Evolutionary conservation across 1,140 invertebrate species (phyloP).

Genomic region (Cydia splendana): DNA sequence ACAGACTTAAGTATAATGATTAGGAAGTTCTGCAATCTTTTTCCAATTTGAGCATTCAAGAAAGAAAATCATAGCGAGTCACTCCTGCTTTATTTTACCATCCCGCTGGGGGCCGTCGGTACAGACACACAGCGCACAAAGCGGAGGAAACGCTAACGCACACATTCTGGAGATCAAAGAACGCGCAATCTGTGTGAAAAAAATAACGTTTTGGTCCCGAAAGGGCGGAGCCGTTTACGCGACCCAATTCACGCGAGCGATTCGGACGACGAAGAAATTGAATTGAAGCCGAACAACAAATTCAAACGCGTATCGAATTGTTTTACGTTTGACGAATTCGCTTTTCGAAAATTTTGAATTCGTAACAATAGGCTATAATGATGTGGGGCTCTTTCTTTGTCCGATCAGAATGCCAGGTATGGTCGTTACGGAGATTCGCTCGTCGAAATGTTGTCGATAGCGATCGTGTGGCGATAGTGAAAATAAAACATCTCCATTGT

Average conservation of each 20-base stretch:
- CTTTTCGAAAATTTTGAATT: slow-evolving; percentile 76
- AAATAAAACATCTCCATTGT: slow-evolving; percentile 59
- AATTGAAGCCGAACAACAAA: slow-evolving; percentile 77
- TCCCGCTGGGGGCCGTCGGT: slow-evolving; percentile 67
- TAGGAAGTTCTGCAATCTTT: not conserved
- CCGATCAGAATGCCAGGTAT: slow-evolving; percentile 61
- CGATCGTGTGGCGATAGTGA: slow-evolving; percentile 66
- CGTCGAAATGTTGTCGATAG: slow-evolving; percentile 62
- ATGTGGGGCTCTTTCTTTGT: slow-evolving; percentile 73
- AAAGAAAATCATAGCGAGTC: slow-evolving; percentile 61
- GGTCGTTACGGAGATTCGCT: slow-evolving; percentile 52
- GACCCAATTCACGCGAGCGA: slow-evolving; percentile 76
- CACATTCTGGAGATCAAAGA: slow-evolving; percentile 78
- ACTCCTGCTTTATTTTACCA: slow-evolving; percentile 63
- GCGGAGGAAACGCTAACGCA: slow-evolving; percentile 75
- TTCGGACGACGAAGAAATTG: slow-evolving; percentile 74
- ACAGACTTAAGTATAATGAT: not conserved
- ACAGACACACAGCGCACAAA: slow-evolving; percentile 69
- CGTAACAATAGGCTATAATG: slow-evolving; percentile 77
- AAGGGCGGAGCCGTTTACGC: slow-evolving; percentile 76
- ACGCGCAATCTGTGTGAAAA: slow-evolving; percentile 77
- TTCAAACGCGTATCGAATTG: slow-evolving; percentile 79
- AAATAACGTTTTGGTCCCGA: slow-evolving; percentile 77
- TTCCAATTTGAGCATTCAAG: slow-evolving; percentile 31
- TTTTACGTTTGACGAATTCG: slow-evolving; percentile 79